phyloP scores from a whole-genome alignment of 1,140 invertebrate genomes.

The Diachasma alloeum region DNA sequence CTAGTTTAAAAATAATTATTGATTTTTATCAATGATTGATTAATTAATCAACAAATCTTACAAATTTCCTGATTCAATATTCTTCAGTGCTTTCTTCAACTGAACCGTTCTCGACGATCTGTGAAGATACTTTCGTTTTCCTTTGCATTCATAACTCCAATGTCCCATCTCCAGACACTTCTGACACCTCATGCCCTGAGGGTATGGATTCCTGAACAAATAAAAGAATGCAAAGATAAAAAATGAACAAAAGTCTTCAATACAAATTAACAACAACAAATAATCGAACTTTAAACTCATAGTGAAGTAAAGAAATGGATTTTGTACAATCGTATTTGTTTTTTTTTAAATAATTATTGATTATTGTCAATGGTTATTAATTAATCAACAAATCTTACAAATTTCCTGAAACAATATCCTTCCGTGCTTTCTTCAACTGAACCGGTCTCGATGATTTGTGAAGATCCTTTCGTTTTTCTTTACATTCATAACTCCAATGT shows the following conservation, averaged over 20 bases:
- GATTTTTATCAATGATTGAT: background rate
- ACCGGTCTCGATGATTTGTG: conserved; percentile 82
- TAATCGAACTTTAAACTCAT: no score
- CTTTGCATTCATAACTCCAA: conserved; percentile 92
- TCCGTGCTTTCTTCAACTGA: conserved; percentile 79
- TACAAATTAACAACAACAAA: background rate
- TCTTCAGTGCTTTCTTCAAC: conserved; percentile 78
- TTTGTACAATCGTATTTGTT: no score
- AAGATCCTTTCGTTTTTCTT: conserved; percentile 87
- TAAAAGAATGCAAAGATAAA: background rate
- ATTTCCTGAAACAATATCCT: conserved; percentile 60
- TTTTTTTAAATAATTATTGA: background rate
- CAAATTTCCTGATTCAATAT: conserved; percentile 57
- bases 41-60: conserved; percentile 33
- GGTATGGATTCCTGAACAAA: conserved; percentile 63
- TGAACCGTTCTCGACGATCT: conserved; percentile 81
- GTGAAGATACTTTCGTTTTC: conserved; percentile 88
- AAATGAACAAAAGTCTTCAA: background rate
- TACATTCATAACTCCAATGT: conserved; percentile 94
- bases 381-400: conserved; percentile 37
- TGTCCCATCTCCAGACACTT: conserved; percentile 92
- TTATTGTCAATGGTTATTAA: background rate
- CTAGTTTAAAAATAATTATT: background rate
- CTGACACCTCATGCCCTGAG: conserved; percentile 82
- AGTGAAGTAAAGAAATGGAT: no score